Evolutionary conservation across 2,113 vertebrate species (phyloP).

Genomic region (Marmota flaviventris): DNA sequence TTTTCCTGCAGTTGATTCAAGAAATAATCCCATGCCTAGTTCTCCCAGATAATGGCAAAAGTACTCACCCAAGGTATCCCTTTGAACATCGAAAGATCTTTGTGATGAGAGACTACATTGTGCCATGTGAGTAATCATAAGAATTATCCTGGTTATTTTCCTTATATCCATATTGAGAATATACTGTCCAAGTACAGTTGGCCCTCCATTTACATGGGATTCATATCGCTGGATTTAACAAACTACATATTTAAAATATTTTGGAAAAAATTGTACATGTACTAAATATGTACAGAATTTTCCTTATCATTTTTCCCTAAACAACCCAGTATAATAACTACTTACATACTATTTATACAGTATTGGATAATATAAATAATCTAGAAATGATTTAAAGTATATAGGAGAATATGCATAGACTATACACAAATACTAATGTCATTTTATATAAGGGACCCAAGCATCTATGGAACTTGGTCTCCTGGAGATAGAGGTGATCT

Average conservation of each 20-base stretch:
- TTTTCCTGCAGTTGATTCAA: not conserved
- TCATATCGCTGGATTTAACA: not conserved
- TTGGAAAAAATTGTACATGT: not conserved
- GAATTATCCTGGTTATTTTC: not conserved
- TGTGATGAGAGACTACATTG: not conserved
- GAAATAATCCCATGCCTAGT: not conserved
- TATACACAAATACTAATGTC: not conserved
- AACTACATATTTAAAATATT: not conserved
- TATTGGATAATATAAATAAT: too few relatives aligned
- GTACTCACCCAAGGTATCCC: not conserved
- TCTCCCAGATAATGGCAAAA: not conserved
- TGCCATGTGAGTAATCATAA: not conserved
- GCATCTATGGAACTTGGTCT: not conserved
- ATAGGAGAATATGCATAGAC: not conserved
- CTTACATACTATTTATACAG: not conserved
- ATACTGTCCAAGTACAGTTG: not conserved
- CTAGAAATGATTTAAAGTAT: too few relatives aligned
- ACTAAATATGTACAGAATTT: not conserved
- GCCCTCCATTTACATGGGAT: not conserved
- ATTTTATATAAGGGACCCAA: not conserved
- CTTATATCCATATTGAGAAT: not conserved
- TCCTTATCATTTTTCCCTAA: not conserved
- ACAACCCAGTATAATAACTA: not conserved
- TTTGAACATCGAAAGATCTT: slow-evolving; percentile 12
- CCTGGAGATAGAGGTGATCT: too few relatives aligned